Base-by-base conservation (phyloP, 2,888 invertebrate genomes). In the Tenthredo livida region DNA sequence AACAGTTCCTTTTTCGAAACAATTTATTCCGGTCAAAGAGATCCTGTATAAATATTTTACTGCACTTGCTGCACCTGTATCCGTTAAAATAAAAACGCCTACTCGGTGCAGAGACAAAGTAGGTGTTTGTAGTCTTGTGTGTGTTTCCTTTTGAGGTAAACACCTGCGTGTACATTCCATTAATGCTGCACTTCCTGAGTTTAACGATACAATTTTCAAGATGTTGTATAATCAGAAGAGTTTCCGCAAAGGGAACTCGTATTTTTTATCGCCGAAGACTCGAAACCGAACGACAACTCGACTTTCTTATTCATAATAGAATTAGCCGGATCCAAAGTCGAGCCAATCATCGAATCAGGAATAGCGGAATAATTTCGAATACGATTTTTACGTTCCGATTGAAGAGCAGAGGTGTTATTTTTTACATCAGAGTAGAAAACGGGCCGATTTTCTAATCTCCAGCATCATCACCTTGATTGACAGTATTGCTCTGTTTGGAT, bases 11-110 rank as follows among this genome's bases (percentile, higher is more conserved):
- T 21, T 7, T 9, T 33, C 4, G 29, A 43, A 73, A 43, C 40
- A 37, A 73, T 37, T 73, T 73, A 73, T 73, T 43, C 43, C 72
- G 72, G 72, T 7, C 43, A 73, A 73, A 73, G 72, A 73, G 72
- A 43, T 43, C 72, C 40, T 73, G 43, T n/a, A 43, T 43, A 73
- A 73, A 73, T 73, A 43, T 73, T 73, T 10, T 43, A 21, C n/a
- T n/a, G n/a, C 12, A 10, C 21, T 17, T 73, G 43, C 72, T 73
- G 43, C 72, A 73, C 21, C 72, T 73, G 43, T 73, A 73, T 73
- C 72, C 72, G 72, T 73, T 3, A n/a, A 73, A 73, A 73, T 2
- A 1, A 73, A 73, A 73, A 73, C n/a, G n/a, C n/a, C n/a, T 54
- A 37, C 10, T 40, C 4, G 43, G 10, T 21, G 25, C 9, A 73